Base-by-base conservation (phyloP, 2,797 vertebrate genomes). In the Rhabdophis nuchalis region DNA sequence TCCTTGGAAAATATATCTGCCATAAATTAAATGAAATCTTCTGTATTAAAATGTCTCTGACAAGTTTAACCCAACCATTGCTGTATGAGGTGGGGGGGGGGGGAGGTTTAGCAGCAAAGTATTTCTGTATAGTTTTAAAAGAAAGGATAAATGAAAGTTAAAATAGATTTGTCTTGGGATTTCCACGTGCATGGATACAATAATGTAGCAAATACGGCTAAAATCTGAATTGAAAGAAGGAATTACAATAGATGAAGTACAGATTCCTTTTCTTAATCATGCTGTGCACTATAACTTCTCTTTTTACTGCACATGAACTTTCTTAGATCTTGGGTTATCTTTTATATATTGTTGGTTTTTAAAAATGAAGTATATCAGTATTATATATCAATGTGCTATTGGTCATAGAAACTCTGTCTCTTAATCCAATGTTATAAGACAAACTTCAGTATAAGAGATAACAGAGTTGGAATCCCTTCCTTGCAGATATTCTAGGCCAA, bases 1-100 rank as follows among this genome's bases (percentile, higher is more conserved):
- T 97, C 96, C 96, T 96, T 97, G 95, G 72, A 97, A 97, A 97
- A 97, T 96, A 95, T 97, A 95, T 96, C 96, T 97, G 95, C 94
- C 93, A 95, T 97, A 97, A 97, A 97, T 97, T 97, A 97, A 97
- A 97, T 93, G 95, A 95, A 91, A 90, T 95, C 94, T 96, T 95
- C 90, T 88, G 89, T 96, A 95, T 97, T 97, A 96, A 97, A 97
- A 97, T 96, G 29, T 77, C 94, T 96, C 41, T 91, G 96, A 96
- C 95, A 96, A 93, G 60, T 96, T 96, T 97, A 97, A 97, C 96
- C 94, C 92, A 94, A 32, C 95, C 91, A 95, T 94, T 90, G 94
- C 92, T 32, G 89, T 53, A 92, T 93, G 94, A 86, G 27, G 25
- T 57, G 56, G 7, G 20, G 46, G 46, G 46, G 46, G 46, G 46